Evolutionary conservation across 2,888 invertebrate genomes (phyloP), one percentile per base, ranked within the genome.

Genomic region (Drosophila neutralis): DNA sequence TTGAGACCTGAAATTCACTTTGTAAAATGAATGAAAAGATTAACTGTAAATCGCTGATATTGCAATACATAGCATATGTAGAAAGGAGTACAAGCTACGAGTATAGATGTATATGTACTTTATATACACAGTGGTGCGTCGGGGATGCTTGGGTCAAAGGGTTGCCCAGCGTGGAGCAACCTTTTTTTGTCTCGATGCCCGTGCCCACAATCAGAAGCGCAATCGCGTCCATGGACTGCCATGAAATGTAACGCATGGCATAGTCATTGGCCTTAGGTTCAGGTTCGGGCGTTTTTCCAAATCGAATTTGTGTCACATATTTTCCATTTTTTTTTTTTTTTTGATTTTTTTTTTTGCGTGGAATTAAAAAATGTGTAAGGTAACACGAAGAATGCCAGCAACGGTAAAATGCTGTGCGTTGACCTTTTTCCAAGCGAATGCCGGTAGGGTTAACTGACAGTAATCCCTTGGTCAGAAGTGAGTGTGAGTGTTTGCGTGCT

Each of bases 381-480:
- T 66, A 65, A 48, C 51, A 62, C 49, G 64, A 68, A 45, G 45
- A 45, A 45, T 15, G 45, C 21, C 24, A 24, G 45, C 45, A 24
- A 60, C 69, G 69, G 68, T 62, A 62, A 70, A 81, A 51, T 75
- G 66, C 69, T 83, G 83, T 84, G 82, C 83, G 81, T 79, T 83
- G 83, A 83, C 83, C 83, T 83, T 83, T 83, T 83, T 83, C 84
- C 83, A 73, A 69, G 69, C 83, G 83, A 84, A 69, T 82, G 84
- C 56, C 80, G 59, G 52, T 48, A 56, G 73, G 71, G 73, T 73
- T 73, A 78, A 66, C 76, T 61, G 67, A 62, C 76, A 57, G 54
- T 75, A 54, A 68, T 68, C 67, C 45, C 38, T 38, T 29, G 57
- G 38, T 24, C 45, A 45, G 31, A 8, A 51, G 27, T 38, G 42